Percentiles rank a stretch among this genome's conserved stretches.
Evolutionary conservation across 2,888 invertebrate genomes (phyloP).

Genomic region (Eilema sororculum): DNA sequence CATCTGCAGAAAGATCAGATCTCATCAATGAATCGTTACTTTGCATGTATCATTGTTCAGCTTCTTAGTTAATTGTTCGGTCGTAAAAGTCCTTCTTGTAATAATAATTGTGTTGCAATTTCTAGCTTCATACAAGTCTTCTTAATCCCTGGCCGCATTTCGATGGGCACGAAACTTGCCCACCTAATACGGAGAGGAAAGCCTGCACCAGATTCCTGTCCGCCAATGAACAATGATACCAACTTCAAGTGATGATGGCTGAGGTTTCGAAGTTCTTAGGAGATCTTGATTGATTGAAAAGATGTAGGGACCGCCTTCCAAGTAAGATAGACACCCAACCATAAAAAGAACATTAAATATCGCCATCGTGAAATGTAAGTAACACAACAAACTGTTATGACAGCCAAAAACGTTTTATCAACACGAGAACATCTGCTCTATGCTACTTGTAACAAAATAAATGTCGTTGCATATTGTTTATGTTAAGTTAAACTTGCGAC

Average conservation of each 20-base stretch:
- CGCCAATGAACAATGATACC: too few species aligned
- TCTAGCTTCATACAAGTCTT: too few species aligned
- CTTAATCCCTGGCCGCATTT: too few species aligned
- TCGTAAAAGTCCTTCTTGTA: neutral
- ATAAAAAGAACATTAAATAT: conserved; percentile 36
- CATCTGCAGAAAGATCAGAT: neutral
- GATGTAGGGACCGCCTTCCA: too few species aligned
- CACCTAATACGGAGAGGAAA: too few species aligned
- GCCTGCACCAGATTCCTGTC: too few species aligned
- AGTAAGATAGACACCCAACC: neutral
- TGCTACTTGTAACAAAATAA: conserved; percentile 71
- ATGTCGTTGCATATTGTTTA: conserved; percentile 73
- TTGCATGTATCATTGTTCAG: conserved; percentile 22
- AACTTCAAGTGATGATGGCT: too few species aligned
- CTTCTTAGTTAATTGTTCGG: neutral
- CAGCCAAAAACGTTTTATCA: conserved; percentile 71
- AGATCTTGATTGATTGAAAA: too few species aligned
- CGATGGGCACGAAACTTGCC: too few species aligned
- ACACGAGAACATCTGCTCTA: conserved; percentile 71
- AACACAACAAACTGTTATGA: conserved; percentile 65
- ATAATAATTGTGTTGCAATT: too few species aligned
- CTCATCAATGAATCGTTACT: neutral
- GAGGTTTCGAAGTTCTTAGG: too few species aligned
- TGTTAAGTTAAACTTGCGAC: conserved; percentile 65
- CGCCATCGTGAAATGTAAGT: conserved; percentile 59